Evolutionary conservation across 2,888 invertebrate genomes (phyloP).

Genomic region (Melinaea marsaeus): DNA sequence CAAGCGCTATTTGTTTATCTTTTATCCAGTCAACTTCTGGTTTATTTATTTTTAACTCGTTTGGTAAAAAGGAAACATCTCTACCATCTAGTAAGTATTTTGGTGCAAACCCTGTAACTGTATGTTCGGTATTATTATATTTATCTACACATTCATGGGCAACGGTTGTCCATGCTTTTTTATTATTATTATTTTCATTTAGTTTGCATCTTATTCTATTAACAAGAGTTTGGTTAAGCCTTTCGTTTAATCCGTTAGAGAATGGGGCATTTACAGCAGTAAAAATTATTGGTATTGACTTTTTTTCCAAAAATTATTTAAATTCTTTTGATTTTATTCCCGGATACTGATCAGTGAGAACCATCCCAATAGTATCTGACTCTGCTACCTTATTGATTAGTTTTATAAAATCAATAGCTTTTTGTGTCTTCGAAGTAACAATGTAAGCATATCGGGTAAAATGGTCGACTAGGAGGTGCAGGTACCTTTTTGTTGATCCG

Average conservation of each 20-base stretch:
- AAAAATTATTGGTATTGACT: background rate
- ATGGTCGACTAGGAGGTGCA: background rate
- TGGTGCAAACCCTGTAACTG: slow-evolving; percentile 3
- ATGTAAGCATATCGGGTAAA: slow-evolving; percentile 33
- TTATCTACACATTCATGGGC: slow-evolving; percentile 1
- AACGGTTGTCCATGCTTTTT: too few species aligned
- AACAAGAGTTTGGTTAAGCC: too few species aligned
- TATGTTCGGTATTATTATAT: slow-evolving; percentile 7
- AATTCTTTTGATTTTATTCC: background rate
- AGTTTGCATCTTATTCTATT: too few species aligned
- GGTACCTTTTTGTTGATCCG: too few species aligned
- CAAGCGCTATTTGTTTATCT: slow-evolving; percentile 8
- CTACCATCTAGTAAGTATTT: slow-evolving; percentile 4
- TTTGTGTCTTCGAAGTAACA: too few species aligned
- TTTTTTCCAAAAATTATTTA: background rate
- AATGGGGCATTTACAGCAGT: too few species aligned
- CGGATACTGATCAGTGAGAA: background rate
- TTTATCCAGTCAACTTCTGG: slow-evolving; percentile 5
- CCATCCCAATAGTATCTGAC: slow-evolving; percentile 3
- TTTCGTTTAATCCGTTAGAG: too few species aligned
- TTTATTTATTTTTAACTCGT: slow-evolving; percentile 5
- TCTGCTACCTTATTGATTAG: too few species aligned
- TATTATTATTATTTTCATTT: background rate
- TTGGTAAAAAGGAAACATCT: slow-evolving; percentile 1
- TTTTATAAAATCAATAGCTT: too few species aligned